Conservation (phyloP, 2,797 vertebrate genomes). For the Geotrypetes seraphini region DNA sequence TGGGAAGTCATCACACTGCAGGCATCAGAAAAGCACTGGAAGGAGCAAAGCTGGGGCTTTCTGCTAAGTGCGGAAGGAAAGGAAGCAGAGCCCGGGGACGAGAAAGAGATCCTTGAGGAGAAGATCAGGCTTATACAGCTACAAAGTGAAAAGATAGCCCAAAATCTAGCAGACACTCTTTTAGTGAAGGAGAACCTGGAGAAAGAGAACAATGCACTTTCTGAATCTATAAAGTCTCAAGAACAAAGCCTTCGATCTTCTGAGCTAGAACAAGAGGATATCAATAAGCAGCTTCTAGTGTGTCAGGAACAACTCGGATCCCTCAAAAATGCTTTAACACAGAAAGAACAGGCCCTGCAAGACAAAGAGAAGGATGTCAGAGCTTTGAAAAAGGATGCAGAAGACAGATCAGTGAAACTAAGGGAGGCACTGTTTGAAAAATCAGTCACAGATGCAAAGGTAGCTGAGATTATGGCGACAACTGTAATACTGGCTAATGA, state of each 20-base stretch:
- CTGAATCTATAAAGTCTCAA: neutral
- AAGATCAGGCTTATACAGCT: fast-evolving
- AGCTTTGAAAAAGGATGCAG: neutral
- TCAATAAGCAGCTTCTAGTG: neutral
- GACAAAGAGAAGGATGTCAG: neutral
- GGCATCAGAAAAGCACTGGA: too few species aligned
- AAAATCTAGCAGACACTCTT: neutral
- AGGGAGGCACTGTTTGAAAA: neutral
- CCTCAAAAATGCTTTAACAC: neutral
- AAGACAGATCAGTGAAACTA: neutral
- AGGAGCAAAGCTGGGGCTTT: neutral
- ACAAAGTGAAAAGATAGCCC: neutral
- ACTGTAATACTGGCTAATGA: neutral
- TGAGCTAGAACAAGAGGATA: neutral
- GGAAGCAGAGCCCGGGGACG: neutral
- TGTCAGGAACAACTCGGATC: neutral
- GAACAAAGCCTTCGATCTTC: neutral
- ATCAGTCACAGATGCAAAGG: fast-evolving
- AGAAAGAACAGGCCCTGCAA: neutral
- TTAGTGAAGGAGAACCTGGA: neutral
- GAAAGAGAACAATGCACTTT: neutral
- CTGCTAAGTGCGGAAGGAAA: neutral
- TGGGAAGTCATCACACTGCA: neutral
- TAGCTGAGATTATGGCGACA: too few species aligned
- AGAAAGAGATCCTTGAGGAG: too few species aligned